Base-by-base conservation (phyloP, 2,113 vertebrate genomes). In the Urocolius indicus region DNA sequence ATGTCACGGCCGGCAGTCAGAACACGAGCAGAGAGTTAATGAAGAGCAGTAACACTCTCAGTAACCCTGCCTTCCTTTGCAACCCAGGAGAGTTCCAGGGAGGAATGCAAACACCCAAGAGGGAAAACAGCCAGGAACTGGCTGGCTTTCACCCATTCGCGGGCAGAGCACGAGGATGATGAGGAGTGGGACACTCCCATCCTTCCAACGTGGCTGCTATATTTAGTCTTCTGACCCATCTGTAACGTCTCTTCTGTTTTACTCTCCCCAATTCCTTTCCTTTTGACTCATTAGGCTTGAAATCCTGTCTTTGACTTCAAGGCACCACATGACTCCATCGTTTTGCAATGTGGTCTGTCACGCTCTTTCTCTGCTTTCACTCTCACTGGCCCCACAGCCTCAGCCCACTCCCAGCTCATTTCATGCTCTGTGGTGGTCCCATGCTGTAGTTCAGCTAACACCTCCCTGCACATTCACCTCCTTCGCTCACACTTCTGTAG, bases 271-370 rank as follows among this genome's bases (percentile, higher is more conserved):
- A 11, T 78, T 92, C 77, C 69, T 76, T 75, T 91, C 75, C 81
- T 74, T 93, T 78, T 90, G 90, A 83, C 57, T 88, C 92, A 83
- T 20, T 7, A 83, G 27, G 75, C 49, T 55, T 78, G 72, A 93
- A 90, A 73, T 23, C 36, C 30, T 30, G 20, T 62, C 55, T 88
- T 74, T 77, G 59, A 79, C 84, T 75, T 84, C 83, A 82, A 65
- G 54, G 48, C 46, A 83, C 24, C 62, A 43, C 36, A 36, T 76
- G 48, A 73, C 67, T 51, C 76, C 63, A 38, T 38, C 55, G 48
- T 82, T n/a, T 9, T 12, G 32, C 71, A 80, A 29, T 63, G 43
- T n/a, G 49, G n/a, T 23, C 27, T 43, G 24, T 30, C 57, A 3
- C 18, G 19, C 67, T 77, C 21, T 17, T 66, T 48, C 77, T 67